Percentiles rank a stretch among this genome's conserved stretches.
phyloP scores from a whole-genome alignment of 1,140 invertebrate genomes.

The Ceratitis capitata region DNA sequence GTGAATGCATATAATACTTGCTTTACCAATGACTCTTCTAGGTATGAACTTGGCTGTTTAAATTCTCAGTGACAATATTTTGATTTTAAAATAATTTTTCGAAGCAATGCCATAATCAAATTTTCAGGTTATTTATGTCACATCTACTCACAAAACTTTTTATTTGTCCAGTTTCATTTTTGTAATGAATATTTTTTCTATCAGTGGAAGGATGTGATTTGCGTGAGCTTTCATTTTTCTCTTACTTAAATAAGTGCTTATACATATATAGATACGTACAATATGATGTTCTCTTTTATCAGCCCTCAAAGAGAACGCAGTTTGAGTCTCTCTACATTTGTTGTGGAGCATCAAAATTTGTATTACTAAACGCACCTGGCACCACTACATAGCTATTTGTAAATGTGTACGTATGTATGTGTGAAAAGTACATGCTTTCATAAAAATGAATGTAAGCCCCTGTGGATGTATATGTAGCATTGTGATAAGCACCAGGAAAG shows the following conservation, averaged over 20 bases:
- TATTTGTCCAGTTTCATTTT: too few relatives aligned
- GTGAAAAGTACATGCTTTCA: neutral
- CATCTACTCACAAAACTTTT: too few relatives aligned
- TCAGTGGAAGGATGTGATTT: neutral
- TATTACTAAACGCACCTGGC: neutral
- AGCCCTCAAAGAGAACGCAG: neutral
- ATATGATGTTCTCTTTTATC: slow-evolving; percentile 1
- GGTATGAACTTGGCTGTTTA: too few relatives aligned
- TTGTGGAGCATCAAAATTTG: neutral
- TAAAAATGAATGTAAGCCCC: neutral
- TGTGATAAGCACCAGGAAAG: neutral
- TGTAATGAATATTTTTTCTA: too few relatives aligned
- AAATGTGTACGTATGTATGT: neutral
- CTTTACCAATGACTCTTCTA: too few relatives aligned
- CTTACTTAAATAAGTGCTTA: neutral
- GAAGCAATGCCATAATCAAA: too few relatives aligned
- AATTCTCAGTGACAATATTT: too few relatives aligned
- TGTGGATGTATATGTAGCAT: neutral
- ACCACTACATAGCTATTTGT: neutral
- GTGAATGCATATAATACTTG: too few relatives aligned
- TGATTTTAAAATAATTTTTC: too few relatives aligned
- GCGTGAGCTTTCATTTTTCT: neutral
- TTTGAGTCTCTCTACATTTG: neutral
- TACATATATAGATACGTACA: neutral
- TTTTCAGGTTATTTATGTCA: too few relatives aligned